Evolutionary conservation across 64 coral and sea anemone species (phyloP), one percentile per base, ranked within the genome.

Genomic region (Orbicella faveolata): DNA sequence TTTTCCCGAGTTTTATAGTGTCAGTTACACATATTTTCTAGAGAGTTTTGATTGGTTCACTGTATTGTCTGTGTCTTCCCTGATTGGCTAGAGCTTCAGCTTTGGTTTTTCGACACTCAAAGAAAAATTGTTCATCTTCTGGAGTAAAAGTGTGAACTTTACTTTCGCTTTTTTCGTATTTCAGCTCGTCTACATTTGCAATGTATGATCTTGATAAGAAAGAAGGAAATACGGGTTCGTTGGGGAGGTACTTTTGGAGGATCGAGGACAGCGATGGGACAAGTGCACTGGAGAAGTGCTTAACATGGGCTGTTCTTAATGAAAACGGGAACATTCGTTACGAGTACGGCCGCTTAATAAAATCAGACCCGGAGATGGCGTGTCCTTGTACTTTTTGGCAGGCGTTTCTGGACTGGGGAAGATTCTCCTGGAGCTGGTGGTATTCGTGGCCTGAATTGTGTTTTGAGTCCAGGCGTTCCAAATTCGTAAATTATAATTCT

Each of bases 321-420:
- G 35, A 67, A 35, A 17, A 80, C 3, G 20, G 3, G 3, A 51
- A 34, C 20, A 4, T 79, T 61, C 48, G 52, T 33, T 68, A 0
- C 61, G 19, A 33, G 81, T 84, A 84, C 35, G 12, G 23, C 15
- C 16, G 18, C 35, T 14, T 52, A 5, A 17, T 34, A 79, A 48
- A 10, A 33, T 57, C 21, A 18, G 62, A 88, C 54, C 21, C 8
- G 13, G 35, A 20, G 12, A 65, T 77, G 76, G 73, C 88, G n/a
- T 89, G 88, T 48, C 88, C 88, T 18, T 89, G 88, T 13, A 79
- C 34, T 14, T 1, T 2, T 6, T 68, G 53, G 61, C 87, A 89
- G 64, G 75, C 87, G 62, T 52, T 75, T 59, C 64, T 61, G 1
- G 87, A 89, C 39, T 17, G 73, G 52, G 52, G 52, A 77, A 30